Base-by-base conservation (phyloP, 2,888 invertebrate genomes). In the Stenurella melanura region DNA sequence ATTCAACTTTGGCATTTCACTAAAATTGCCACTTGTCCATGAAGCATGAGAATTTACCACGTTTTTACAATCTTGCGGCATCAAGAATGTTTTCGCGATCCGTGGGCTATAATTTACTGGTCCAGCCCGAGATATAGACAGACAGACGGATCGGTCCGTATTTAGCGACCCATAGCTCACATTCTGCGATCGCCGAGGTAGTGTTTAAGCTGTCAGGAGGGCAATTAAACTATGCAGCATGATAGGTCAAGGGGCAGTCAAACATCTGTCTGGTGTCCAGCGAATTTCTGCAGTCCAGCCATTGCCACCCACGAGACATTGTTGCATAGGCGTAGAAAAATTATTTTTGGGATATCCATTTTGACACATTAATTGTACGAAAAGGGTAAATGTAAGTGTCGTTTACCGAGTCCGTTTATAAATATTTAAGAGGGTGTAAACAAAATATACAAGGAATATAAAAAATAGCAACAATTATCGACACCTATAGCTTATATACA, bases 151-250 rank as follows among this genome's bases (percentile, higher is more conserved):
- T 68, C 77, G 79, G 74, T 78, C 81, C 75, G 75, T 83, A 83
- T 81, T 85, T 85, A 84, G 77, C 80, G 82, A 81, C 71, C 84
- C 84, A 84, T 85, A 84, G 80, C 83, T 85, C 85, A 85, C 83
- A 83, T 79, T 72, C 77, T 76, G 80, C 79, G 75, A 58, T 75
- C 78, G 76, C 80, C 81, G 82, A 85, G 73, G 76, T 84, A 81
- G 84, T 86, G 81, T 85, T 86, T 86, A 86, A 82, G 83, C 86
- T 86, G 86, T 86, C 87, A 86, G 77, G 81, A 77, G 81, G 82
- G 85, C 84, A 86, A 86, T 87, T 87, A 87, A 87, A 82, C 77
- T 82, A 81, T 79, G 82, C 83, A 75, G 83, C 84, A 83, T 83
- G 85, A 82, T 83, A 83, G 86, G 85, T 86, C 84, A 85, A 78